Conservation (phyloP, 2,113 vertebrate genomes). For the Myrmecobius fasciatus region DNA sequence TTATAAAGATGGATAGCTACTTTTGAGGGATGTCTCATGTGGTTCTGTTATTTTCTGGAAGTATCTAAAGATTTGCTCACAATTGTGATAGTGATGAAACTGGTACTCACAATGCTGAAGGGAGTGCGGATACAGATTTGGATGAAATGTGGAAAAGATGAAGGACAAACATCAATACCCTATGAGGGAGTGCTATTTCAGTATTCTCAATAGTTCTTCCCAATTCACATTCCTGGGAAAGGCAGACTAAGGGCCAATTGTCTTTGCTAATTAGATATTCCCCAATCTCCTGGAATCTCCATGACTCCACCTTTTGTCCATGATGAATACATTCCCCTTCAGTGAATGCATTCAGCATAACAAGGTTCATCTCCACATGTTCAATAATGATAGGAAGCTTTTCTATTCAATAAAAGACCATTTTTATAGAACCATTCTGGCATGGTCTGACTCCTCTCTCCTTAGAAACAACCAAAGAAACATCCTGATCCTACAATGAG, state of each 20-base stretch:
- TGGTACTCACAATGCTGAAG: not conserved
- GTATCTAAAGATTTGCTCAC: not conserved
- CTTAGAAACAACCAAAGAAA: not conserved
- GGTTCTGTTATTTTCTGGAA: not conserved
- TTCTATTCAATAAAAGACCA: constrained; percentile 20
- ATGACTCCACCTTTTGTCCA: not conserved
- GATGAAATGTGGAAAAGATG: not conserved
- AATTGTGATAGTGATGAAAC: not conserved
- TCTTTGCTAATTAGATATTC: not conserved
- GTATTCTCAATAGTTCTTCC: not conserved
- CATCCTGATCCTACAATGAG: not conserved
- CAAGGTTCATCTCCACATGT: not conserved
- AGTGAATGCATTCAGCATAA: not conserved
- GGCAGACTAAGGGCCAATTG: not conserved
- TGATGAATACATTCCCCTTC: not conserved
- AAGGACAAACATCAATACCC: not conserved
- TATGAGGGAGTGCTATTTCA: not conserved
- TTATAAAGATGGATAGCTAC: not conserved
- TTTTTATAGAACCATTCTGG: not conserved
- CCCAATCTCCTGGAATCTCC: not conserved
- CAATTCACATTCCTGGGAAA: not conserved
- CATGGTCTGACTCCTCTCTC: not conserved
- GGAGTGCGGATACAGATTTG: not conserved
- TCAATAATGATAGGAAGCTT: constrained; percentile 14
- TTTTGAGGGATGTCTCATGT: not conserved